A percentile compares a stretch with the other conserved stretches of the same genome.
Conservation (phyloP, 1,140 invertebrate genomes). For the Drosophila murphyi region DNA sequence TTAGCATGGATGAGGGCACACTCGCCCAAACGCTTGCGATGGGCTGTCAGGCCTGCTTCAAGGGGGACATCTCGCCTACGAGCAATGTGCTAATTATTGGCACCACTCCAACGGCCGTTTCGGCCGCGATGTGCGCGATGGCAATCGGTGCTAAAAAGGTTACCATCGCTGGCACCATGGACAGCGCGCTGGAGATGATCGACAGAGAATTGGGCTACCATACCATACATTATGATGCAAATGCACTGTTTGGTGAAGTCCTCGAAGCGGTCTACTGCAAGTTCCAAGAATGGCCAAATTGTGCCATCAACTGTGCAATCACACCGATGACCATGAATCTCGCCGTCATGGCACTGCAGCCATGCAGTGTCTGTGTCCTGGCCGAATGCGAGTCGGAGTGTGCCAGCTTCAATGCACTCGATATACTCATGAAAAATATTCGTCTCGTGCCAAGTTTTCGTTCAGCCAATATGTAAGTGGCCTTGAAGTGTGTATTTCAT, state of each 20-base stretch:
- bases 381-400: slow-evolving; percentile 70
- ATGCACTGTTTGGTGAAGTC: slow-evolving; percentile 44
- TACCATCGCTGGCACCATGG: slow-evolving; percentile 48
- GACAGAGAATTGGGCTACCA: slow-evolving; percentile 51
- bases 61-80: slow-evolving; percentile 57
- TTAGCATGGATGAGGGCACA: slow-evolving; percentile 63
- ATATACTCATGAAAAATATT: slow-evolving; percentile 78
- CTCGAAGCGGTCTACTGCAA: slow-evolving; percentile 55
- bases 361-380: slow-evolving; percentile 64
- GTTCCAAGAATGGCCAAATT: slow-evolving; percentile 64
- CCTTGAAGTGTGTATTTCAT: too few species aligned
- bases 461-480: slow-evolving; percentile 68
- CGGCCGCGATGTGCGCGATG: slow-evolving; percentile 61
- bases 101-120: slow-evolving; percentile 54
- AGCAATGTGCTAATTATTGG: slow-evolving; percentile 74
- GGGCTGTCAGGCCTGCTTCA: slow-evolving; percentile 74
- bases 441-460: slow-evolving; percentile 70
- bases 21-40: slow-evolving; percentile 66
- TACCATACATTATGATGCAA: slow-evolving; percentile 51
- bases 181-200: slow-evolving; percentile 32
- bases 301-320: slow-evolving; percentile 69
- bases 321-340: slow-evolving; percentile 72
- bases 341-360: slow-evolving; percentile 69
- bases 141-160: slow-evolving; percentile 69
- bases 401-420: slow-evolving; percentile 71